phyloP scores from a whole-genome alignment of 1,140 invertebrate species.

The Monochamus saltuarius region DNA sequence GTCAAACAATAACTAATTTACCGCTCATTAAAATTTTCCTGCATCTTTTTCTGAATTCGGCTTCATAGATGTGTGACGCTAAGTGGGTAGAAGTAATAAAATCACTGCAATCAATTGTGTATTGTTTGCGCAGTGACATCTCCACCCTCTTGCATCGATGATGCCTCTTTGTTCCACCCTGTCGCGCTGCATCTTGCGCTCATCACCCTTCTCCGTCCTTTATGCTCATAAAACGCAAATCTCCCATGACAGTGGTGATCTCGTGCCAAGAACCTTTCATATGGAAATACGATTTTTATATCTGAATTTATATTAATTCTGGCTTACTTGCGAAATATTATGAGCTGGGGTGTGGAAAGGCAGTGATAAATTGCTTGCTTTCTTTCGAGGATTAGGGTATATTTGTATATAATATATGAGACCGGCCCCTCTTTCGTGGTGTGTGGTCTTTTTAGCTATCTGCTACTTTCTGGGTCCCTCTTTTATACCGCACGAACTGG shows the following conservation, averaged over 20 bases:
- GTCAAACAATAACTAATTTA: too few species aligned
- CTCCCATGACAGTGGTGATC: constrained; percentile 6
- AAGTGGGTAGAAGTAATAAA: too few species aligned
- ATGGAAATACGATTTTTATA: constrained; percentile 29
- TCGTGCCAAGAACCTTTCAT: constrained; percentile 20
- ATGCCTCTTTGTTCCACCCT: constrained; percentile 1
- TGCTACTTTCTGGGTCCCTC: too few species aligned
- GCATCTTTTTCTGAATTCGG: too few species aligned
- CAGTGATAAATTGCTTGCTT: constrained; percentile 10
- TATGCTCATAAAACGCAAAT: not conserved
- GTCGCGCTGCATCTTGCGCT: not conserved
- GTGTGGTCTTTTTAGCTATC: too few species aligned
- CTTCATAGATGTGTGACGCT: too few species aligned
- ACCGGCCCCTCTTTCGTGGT: too few species aligned
- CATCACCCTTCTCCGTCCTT: not conserved
- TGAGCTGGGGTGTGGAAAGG: constrained; percentile 13
- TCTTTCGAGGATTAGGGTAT: not conserved
- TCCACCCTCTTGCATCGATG: constrained; percentile 4
- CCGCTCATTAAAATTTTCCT: too few species aligned
- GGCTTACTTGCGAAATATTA: constrained; percentile 26
- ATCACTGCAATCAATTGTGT: too few species aligned
- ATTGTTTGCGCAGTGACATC: too few species aligned
- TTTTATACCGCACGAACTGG: too few species aligned
- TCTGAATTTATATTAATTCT: constrained; percentile 29
- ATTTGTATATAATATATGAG: constrained; percentile 2